A percentile compares a stretch with the other conserved stretches of the same genome.
Evolutionary conservation across 1,140 invertebrate genomes (phyloP).

Genomic region (Coboldia fuscipes): DNA sequence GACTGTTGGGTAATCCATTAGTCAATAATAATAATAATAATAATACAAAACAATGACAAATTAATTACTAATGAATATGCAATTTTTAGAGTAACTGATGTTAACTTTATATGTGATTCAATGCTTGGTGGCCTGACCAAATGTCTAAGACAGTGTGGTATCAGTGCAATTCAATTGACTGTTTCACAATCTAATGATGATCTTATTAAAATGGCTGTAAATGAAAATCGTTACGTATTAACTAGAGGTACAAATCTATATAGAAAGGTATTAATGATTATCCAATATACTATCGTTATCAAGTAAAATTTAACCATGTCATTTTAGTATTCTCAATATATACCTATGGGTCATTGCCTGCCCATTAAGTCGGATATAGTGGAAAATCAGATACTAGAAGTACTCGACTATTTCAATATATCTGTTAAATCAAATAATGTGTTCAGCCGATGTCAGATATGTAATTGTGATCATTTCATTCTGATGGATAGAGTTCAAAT

Average conservation of each 20-base stretch:
- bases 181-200: constrained; percentile 24
- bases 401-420: constrained; percentile 37
- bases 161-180: constrained; percentile 33
- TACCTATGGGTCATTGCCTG: constrained; percentile 27
- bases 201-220: constrained; percentile 24
- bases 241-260: constrained; percentile 27
- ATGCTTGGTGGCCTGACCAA: constrained; percentile 31
- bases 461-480: constrained; percentile 32
- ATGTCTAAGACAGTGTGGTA: constrained; percentile 37
- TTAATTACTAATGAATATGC: not conserved
- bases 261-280: constrained; percentile 15
- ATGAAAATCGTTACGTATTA: constrained; percentile 31
- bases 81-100: constrained; percentile 7
- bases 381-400: constrained; percentile 32
- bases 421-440: constrained; percentile 31
- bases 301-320: constrained; percentile 3
- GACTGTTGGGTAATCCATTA: not conserved
- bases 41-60: not conserved
- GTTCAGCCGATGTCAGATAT: constrained; percentile 43
- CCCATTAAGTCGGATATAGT: constrained; percentile 20
- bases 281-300: constrained; percentile 2
- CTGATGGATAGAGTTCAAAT: constrained; percentile 24
- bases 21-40: not conserved
- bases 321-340: constrained; percentile 23
- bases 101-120: constrained; percentile 29